phyloP scores from a whole-genome alignment of 92 coral and sea anemone species.

The Virgularia gustaviana region DNA sequence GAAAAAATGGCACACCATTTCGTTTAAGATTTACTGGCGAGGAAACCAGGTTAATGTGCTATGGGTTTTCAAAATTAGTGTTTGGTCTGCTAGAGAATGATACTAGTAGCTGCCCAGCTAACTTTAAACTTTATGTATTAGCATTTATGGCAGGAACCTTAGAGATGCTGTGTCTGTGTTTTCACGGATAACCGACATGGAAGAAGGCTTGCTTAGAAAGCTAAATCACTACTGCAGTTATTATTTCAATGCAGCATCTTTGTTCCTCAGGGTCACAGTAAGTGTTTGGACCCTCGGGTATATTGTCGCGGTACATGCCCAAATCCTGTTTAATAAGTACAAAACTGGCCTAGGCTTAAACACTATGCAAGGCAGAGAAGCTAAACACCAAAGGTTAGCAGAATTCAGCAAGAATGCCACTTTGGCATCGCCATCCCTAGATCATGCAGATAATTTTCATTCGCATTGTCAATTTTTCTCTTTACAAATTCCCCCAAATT shows the following conservation, averaged over 20 bases:
- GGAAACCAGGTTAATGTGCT: constrained; percentile 42
- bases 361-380: constrained; percentile 17
- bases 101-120: not conserved
- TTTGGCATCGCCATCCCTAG: too few species aligned
- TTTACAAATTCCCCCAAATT: too few species aligned
- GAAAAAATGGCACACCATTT: constrained; percentile 29
- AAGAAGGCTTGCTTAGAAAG: not conserved
- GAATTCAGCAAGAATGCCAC: not conserved
- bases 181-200: not conserved
- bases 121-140: not conserved
- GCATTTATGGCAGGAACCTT: constrained; percentile 22
- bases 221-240: not conserved
- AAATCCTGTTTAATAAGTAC: not conserved
- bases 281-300: constrained; percentile 8
- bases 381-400: constrained; percentile 1
- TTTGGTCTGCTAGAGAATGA: not conserved
- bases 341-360: constrained; percentile 9
- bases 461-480: too few species aligned
- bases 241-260: constrained; percentile 7
- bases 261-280: not conserved
- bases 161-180: constrained; percentile 5
- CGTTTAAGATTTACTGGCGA: constrained; percentile 46
- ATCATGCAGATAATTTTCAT: too few species aligned
- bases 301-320: constrained; percentile 7
- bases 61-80: constrained; percentile 32